A percentile compares a stretch with the other conserved stretches of the same genome.
Conservation (phyloP, 30 jellyfish, hydroid and myxozoan species). For the Clytia hemisphaerica region DNA sequence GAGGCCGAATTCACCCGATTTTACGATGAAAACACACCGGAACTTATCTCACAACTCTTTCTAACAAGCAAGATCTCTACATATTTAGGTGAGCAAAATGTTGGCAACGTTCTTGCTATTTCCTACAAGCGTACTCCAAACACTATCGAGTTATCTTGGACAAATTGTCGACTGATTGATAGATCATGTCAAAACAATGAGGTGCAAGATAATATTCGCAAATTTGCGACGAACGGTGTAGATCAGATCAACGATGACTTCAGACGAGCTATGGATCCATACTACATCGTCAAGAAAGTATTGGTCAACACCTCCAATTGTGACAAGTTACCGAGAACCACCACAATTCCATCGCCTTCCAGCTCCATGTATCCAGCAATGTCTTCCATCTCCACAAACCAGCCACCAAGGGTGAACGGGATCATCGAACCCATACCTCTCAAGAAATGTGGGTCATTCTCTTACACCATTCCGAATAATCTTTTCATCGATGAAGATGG, state of each 20-base stretch:
- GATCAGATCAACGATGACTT: constrained; percentile 15
- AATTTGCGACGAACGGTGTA: constrained; percentile 23
- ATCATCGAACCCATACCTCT: constrained; percentile 18
- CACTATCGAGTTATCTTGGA: constrained; percentile 39
- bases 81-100: constrained; percentile 50
- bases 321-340: constrained; percentile 1
- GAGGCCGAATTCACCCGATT: constrained; percentile 39
- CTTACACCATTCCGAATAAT: constrained; percentile 45
- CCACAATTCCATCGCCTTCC: constrained; percentile 1
- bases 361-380: neutral
- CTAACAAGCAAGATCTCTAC: constrained; percentile 53
- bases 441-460: constrained; percentile 22
- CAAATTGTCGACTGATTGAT: constrained; percentile 65
- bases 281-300: constrained; percentile 25
- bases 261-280: constrained; percentile 40
- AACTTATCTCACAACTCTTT: constrained; percentile 66
- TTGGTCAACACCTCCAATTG: neutral
- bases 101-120: constrained; percentile 30
- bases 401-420: constrained; percentile 13
- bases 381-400: constrained; percentile 2
- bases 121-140: constrained; percentile 32
- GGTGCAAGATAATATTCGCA: constrained; percentile 9
- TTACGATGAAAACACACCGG: constrained; percentile 62
- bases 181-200: constrained; percentile 47
- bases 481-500: constrained; percentile 70